phyloP scores from a whole-genome alignment of 2,888 invertebrate genomes.

The Epirrita christyi region DNA sequence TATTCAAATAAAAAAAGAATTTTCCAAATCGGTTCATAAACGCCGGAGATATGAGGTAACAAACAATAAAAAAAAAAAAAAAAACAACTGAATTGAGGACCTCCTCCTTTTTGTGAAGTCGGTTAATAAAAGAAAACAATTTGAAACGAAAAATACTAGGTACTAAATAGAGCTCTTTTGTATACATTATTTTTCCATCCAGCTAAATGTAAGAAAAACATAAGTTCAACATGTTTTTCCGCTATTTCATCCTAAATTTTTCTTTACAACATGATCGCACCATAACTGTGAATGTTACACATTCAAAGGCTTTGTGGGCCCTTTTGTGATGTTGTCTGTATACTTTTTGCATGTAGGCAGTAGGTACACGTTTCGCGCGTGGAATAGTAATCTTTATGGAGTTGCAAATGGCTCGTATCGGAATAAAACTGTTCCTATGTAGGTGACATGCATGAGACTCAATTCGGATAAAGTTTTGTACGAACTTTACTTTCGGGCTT shows the following conservation, averaged over 20 bases:
- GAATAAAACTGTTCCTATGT: conserved; percentile 6
- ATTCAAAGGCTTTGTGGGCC: conserved; percentile 7
- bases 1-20: too few relatives aligned
- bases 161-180: neutral
- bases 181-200: neutral
- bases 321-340: conserved; percentile 7
- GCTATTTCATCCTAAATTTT: neutral
- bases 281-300: conserved; percentile 4
- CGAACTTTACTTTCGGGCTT: neutral
- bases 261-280: conserved; percentile 6
- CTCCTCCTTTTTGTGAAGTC: too few relatives aligned
- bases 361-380: conserved; percentile 8
- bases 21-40: too few relatives aligned
- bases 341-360: conserved; percentile 10
- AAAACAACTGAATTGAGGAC: too few relatives aligned
- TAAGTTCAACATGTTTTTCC: neutral
- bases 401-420: conserved; percentile 9
- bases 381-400: conserved; percentile 13
- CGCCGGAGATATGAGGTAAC: too few relatives aligned
- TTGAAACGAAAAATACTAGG: too few relatives aligned
- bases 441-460: neutral
- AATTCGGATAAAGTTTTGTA: conserved; percentile 1
- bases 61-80: too few relatives aligned
- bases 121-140: too few relatives aligned
- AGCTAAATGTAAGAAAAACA: neutral